Evolutionary conservation across 2,888 invertebrate species (phyloP), one percentile per base, ranked within the genome.

Genomic region (Blastobasis adustella): DNA sequence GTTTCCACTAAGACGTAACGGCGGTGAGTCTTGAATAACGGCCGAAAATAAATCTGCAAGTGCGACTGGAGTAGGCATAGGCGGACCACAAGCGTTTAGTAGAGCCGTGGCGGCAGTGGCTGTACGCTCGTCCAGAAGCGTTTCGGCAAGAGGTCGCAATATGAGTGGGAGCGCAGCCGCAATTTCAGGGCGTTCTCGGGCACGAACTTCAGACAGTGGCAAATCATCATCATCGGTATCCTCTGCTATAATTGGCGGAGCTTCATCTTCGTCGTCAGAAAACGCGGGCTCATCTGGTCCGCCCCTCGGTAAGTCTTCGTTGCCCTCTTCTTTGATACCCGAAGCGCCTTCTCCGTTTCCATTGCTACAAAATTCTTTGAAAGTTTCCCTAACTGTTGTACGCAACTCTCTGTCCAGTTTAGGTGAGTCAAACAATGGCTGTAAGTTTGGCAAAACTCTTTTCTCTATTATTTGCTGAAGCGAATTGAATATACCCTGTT

Each of bases 381-480:
- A 98, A 44, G 95, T 96, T 70, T 97, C 96, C 59, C 95, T 91
- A 44, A 98, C 95, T 80, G 97, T 93, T 56, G 91, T 91, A 56
- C 95, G 88, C 59, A 97, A 82, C 75, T 97, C 97, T 60, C 93
- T 90, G 77, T 97, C 97, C 60, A 97, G 82, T 73, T 96, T 96
- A 4, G 94, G 93, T 71, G 95, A 96, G 72, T 96, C 96, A 83
- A 97, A 96, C 52, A 97, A 81, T 5, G 96, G 96, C 65, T 94
- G 92, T 52, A 97, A 84, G 58, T 95, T 94, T n/a, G 94, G 94
- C 56, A 97, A 81, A 38, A 98, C 98, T 74, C 97, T 91, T 86
- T 98, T 98, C 68, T 96, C 96, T 58, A 96, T 90, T 65, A 97
- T 97, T 75, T 95, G 95, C 62, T 93, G 90, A 23, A 97, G 80